Percentiles rank a stretch among this genome's conserved stretches.
phyloP scores from a whole-genome alignment of 2,113 vertebrate species.

The Furnarius figulus region DNA sequence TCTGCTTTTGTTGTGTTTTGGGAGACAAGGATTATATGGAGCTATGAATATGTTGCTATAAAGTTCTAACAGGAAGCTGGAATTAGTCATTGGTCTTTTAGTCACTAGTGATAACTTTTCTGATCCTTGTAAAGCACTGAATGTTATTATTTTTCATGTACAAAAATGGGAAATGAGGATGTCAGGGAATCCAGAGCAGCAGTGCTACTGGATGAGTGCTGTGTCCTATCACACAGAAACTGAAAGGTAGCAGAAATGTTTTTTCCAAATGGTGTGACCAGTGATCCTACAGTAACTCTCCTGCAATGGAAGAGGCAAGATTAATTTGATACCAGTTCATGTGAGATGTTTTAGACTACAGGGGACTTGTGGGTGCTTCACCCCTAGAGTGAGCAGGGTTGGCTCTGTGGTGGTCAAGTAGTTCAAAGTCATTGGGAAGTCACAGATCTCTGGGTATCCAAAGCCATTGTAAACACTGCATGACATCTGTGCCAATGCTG shows the following conservation, averaged over 20 bases:
- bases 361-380: background rate
- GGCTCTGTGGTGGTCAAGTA: background rate
- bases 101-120: background rate
- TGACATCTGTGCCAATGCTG: background rate
- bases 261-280: background rate
- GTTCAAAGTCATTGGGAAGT: background rate
- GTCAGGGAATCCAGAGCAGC: background rate
- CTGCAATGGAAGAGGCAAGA: background rate
- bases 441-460: background rate
- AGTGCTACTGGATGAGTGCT: background rate
- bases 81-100: background rate
- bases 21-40: background rate
- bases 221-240: background rate
- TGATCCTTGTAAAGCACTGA: background rate
- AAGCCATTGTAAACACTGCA: accelerated
- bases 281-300: background rate
- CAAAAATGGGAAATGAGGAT: background rate
- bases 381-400: background rate
- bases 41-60: background rate
- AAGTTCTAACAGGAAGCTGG: background rate
- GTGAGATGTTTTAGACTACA: accelerated
- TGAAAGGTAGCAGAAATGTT: background rate
- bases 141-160: accelerated
- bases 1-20: background rate
- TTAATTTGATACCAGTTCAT: background rate